Conservation (phyloP, 2,797 vertebrate species). For the Aplochiton taeniatus region DNA sequence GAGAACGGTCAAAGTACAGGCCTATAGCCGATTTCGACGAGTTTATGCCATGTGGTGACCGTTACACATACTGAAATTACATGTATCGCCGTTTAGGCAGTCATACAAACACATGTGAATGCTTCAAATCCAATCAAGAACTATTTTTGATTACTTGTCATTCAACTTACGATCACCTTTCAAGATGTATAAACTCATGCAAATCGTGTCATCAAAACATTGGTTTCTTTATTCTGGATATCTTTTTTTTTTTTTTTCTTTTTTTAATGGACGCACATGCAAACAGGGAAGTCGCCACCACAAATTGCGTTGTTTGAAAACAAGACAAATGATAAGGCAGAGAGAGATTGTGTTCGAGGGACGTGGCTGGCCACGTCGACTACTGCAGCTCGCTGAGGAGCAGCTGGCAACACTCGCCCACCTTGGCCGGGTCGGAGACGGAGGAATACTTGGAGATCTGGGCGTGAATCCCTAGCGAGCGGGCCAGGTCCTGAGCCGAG, state of each 20-base stretch:
- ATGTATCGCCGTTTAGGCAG: too few species aligned
- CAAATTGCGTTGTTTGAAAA: constrained; percentile 58
- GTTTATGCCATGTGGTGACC: too few species aligned
- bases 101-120: too few species aligned
- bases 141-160: too few species aligned
- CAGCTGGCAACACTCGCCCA: constrained; percentile 92
- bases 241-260: too few species aligned
- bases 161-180: too few species aligned
- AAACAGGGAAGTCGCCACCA: constrained; percentile 63
- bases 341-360: constrained; percentile 36
- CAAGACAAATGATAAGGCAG: constrained; percentile 39
- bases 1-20: too few species aligned
- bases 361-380: constrained; percentile 43
- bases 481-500: constrained; percentile 90
- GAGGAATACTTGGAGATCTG: constrained; percentile 92
- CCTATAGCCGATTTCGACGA: too few species aligned
- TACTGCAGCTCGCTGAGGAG: constrained; percentile 89
- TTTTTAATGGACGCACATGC: constrained; percentile 77
- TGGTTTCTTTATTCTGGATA: constrained; percentile 51
- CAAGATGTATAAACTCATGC: too few species aligned
- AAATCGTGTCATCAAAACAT: background rate
- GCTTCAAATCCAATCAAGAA: too few species aligned
- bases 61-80: too few species aligned
- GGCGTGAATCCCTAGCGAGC: constrained; percentile 89
- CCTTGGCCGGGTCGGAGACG: constrained; percentile 90